Base-by-base conservation (phyloP, 1,140 invertebrate genomes). In the Drosophila saltans region DNA sequence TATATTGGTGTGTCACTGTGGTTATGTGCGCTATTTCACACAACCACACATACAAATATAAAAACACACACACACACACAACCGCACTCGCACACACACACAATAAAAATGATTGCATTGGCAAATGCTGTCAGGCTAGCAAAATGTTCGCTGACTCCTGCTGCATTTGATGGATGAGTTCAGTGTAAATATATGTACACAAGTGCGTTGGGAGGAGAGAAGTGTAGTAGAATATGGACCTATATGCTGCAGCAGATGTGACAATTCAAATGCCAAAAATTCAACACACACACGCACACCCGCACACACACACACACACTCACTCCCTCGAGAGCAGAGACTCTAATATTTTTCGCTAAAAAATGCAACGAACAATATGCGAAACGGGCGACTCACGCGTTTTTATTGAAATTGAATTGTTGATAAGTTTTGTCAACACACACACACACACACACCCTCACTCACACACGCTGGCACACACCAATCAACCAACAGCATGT, bases 351-450 rank as follows among this genome's bases (percentile, higher is more conserved):
- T 69, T 78, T 70, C 45, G 84, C 64, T 78, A 81, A 89, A 88
- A 84, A 89, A 89, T 89, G 80, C 84, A 89, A 59, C 60, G 80
- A 72, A 78, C 75, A 81, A 83, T 72, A 73, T 84, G 84, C 68
- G 81, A 70, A 66, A 66, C 77, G 70, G 68, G 72, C 66, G 72
- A 72, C 74, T 64, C 62, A 69, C 68, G 75, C 75, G 80, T 89
- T 86, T 85, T 89, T 89, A 89, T 89, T 89, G 84, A 89, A 89
- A 89, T 89, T 89, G 84, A 89, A 89, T 89, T 89, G 84, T 89
- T 89, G 84, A 89, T 89, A 89, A 81, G 84, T 89, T 89, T 78
- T 83, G 84, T 89, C 84, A 89, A 84, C 84, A 52, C 21, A 8
- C 21, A 26, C 45, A 26, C 21, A 89, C 81, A 88, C 77, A 69